phyloP scores from a whole-genome alignment of 2,113 vertebrate species.

The Geococcyx californianus region DNA sequence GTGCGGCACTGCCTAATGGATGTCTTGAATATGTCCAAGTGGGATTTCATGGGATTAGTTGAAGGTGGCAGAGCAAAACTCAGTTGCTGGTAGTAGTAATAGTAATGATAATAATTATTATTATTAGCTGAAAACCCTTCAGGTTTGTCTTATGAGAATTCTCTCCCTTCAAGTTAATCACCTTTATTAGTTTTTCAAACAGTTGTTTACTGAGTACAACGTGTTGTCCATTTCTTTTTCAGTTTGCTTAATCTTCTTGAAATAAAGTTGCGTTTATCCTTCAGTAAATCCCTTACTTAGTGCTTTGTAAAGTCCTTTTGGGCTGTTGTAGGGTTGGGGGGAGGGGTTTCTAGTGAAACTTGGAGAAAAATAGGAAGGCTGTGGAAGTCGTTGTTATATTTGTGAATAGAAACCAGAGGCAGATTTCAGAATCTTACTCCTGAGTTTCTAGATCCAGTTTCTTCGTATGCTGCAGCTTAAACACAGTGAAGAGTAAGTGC shows the following conservation, averaged over 20 bases:
- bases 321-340: neutral
- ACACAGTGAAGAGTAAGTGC: neutral
- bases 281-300: conserved; percentile 16
- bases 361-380: neutral
- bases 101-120: too few species aligned
- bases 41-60: neutral
- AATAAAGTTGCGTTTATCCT: conserved; percentile 35
- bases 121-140: neutral
- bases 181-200: neutral
- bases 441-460: neutral
- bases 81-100: neutral
- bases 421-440: neutral
- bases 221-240: neutral
- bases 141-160: neutral
- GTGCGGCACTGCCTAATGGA: neutral
- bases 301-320: conserved; percentile 11
- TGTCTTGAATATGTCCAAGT: neutral
- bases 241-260: conserved; percentile 30
- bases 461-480: neutral
- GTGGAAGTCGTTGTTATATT: neutral
- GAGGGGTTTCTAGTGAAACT: neutral
- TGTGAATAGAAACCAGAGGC: neutral
- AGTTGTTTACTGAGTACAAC: neutral
- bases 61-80: neutral
- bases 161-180: neutral